Evolutionary conservation across 2,113 vertebrate species (phyloP), one percentile per base, ranked within the genome.

Genomic region (Synchiropus splendidus): DNA sequence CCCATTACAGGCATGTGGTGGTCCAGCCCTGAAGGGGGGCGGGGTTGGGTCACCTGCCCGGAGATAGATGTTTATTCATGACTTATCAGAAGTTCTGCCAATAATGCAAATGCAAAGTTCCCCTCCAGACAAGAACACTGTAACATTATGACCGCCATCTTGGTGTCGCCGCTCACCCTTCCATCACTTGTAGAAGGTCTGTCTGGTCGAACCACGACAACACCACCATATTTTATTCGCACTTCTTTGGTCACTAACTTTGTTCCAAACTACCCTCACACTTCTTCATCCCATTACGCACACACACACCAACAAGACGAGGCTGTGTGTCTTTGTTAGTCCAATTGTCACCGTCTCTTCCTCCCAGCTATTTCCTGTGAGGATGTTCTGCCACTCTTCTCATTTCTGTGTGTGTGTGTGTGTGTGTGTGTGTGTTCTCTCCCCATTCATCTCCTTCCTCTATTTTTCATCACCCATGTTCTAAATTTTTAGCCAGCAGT

Each of bases 271-370:
- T 45, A 30, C 46, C 54, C 52, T 54, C 43, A 39, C n/a, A 54
- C 62, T 47, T 60, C 58, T 31, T 43, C 57, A 45, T 53, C 56
- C 56, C 62, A 41, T 48, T 41, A 52, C 48, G 42, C 68, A 56
- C 56, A 51, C 57, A 55, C 61, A 45, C 32, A 35, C n/a, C 33
- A 63, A 64, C 72, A 71, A 70, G 61, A 58, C 43, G 40, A 72
- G 68, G 68, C 58, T 63, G 65, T 72, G 70, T 72, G 66, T 77
- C 70, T 77, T 76, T 77, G 73, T 79, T 72, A 72, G 71, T 53
- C 58, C 68, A 60, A 70, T 74, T 74, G 73, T 68, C 71, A 63
- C 65, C 21, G 33, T 58, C 54, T 58, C 61, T 45, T 45, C 59
- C 56, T 57, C 44, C 39, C 67, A 67, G 48, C 58, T 44, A 42